Base-by-base conservation (phyloP, 53 echinoderm and acorn worm genomes). In the Zoroaster sp. region DNA sequence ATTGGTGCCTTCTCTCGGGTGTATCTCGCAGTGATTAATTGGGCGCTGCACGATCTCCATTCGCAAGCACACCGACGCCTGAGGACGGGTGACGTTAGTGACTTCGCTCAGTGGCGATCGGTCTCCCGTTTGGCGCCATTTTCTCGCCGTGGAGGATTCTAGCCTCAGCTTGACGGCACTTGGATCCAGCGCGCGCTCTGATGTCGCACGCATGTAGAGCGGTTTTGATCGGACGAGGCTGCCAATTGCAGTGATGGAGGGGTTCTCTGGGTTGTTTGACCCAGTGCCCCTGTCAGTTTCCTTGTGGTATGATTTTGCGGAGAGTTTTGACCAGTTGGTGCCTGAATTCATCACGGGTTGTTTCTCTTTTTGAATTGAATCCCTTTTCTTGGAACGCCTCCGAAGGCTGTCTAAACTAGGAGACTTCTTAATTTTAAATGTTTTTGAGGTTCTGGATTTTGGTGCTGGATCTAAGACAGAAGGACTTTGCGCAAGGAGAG, bases 1-100 rank as follows among this genome's bases (percentile, higher is more conserved):
- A n/a, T 11, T 11, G 49, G 69, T 3, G 32, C 43, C 45, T 9
- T 47, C 51, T 40, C 41, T 18, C 4, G 37, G 31, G 3, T 42
- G 34, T 0, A 23, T 83, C 31, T 67, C 33, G 5, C 10, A 18
- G n/a, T 15, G n/a, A 14, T 17, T 85, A 31, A 85, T 12, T 23
- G 85, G 85, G 46, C 85, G 69, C 46, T 85, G 85, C 6, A 85
- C 49, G 23, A 85, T 85, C 85, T 85, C 85, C 85, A 85, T 85
- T 36, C 85, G 69, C 6, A 85, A n/a, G 72, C 85, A 85, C 47
- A 85, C 33, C 2, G 69, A 70, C 36, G 71, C 23, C 72, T 70
- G 85, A 8, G 85, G 85, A 12, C 44, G 85, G 35, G 35, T 85
- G 71, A 85, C 15, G 18, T 85, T 85, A 13, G 85, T 85, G 85